phyloP scores from a whole-genome alignment of 2,888 invertebrate species.

The Cantharis rustica region DNA sequence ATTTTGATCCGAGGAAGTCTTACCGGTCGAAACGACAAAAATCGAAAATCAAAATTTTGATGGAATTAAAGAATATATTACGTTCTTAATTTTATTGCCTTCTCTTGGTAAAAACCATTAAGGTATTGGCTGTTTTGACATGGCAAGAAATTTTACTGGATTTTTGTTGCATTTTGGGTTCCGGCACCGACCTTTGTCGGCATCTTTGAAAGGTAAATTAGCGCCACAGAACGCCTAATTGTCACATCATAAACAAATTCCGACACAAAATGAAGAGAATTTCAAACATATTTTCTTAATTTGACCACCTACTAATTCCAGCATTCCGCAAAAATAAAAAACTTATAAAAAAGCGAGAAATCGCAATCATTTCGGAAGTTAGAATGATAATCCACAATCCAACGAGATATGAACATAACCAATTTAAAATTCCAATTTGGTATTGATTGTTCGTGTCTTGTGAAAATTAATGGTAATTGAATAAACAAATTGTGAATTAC shows the following conservation, averaged over 20 bases:
- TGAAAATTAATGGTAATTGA: conserved; percentile 23
- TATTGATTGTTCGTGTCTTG: neutral
- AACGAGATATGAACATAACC: neutral
- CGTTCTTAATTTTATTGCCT: neutral
- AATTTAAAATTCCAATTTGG: neutral
- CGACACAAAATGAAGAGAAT: conserved; percentile 35
- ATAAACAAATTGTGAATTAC: conserved; percentile 24
- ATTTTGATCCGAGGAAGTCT: neutral
- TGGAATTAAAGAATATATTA: neutral
- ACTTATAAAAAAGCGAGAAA: neutral
- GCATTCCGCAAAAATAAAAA: conserved; percentile 1
- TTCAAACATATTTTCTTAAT: conserved; percentile 32
- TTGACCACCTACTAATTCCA: conserved; percentile 11
- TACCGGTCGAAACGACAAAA: neutral
- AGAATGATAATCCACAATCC: neutral
- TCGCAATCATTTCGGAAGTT: neutral
- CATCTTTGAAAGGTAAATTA: conserved; percentile 31
- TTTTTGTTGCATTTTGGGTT: conserved; percentile 16
- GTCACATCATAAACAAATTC: conserved; percentile 40
- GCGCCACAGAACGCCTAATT: conserved; percentile 37
- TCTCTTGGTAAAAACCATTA: conserved; percentile 1
- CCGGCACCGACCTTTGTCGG: conserved; percentile 32
- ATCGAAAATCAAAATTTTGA: neutral
- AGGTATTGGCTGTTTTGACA: conserved; percentile 27
- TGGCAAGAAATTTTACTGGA: conserved; percentile 24